A percentile compares a stretch with the other conserved stretches of the same genome.
Evolutionary conservation across 30 jellyfish, hydroid and myxozoan species (phyloP).

Genomic region (Morbakka virulenta): DNA sequence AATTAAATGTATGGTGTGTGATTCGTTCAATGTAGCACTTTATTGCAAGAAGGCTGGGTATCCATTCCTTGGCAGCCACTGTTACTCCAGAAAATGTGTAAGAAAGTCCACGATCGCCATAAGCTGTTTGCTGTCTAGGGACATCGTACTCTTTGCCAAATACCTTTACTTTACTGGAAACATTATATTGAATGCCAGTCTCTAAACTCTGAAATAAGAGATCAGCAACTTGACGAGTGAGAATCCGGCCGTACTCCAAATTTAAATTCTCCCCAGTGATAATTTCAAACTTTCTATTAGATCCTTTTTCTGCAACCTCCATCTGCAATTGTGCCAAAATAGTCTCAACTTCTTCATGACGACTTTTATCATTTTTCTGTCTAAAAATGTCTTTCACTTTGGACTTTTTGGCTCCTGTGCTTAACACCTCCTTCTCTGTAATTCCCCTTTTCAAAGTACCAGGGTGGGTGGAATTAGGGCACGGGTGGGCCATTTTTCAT

Average conservation of each 20-base stretch:
- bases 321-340: too few relatives aligned
- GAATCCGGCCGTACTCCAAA: slow-evolving; percentile 31
- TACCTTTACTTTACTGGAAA: slow-evolving; percentile 14
- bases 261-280: too few relatives aligned
- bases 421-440: too few relatives aligned
- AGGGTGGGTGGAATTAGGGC: too few relatives aligned
- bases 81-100: slow-evolving; percentile 54
- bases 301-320: too few relatives aligned
- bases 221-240: slow-evolving; percentile 13
- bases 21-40: slow-evolving; percentile 2
- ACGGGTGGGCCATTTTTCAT: too few relatives aligned
- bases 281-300: too few relatives aligned
- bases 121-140: slow-evolving; percentile 48
- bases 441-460: too few relatives aligned
- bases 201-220: slow-evolving; percentile 13
- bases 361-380: too few relatives aligned
- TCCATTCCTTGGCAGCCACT: slow-evolving; percentile 31
- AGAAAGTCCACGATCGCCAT: slow-evolving; percentile 47
- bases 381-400: too few relatives aligned
- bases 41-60: slow-evolving; percentile 9
- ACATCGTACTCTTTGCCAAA: slow-evolving; percentile 27
- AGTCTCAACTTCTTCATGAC: too few relatives aligned
- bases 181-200: slow-evolving; percentile 1
- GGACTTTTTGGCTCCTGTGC: too few relatives aligned
- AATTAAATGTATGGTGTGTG: slow-evolving; percentile 1